Conservation (phyloP, 2,797 vertebrate genomes). For the Dendrocincla fuliginosa region DNA sequence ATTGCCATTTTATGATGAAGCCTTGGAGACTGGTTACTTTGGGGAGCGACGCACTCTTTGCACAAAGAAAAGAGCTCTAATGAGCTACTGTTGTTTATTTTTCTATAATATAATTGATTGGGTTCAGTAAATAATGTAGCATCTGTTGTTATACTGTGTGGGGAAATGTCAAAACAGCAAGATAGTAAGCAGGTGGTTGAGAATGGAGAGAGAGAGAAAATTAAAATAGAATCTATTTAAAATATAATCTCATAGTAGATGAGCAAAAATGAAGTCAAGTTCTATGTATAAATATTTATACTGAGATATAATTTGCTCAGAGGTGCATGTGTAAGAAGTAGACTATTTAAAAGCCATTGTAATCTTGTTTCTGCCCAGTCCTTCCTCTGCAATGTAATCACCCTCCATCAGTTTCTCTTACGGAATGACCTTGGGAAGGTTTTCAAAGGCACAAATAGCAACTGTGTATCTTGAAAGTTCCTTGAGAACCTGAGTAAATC, state of each 20-base stretch:
- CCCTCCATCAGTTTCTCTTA: not conserved
- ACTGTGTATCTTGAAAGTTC: not conserved
- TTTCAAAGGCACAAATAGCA: conserved; percentile 24
- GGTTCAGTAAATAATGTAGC: conserved; percentile 95
- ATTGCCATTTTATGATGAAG: conserved; percentile 62
- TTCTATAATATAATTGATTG: conserved; percentile 97
- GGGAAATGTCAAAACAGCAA: conserved; percentile 90
- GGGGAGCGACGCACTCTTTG: conserved; percentile 66
- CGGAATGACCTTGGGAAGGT: conserved; percentile 18
- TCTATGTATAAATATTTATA: conserved; percentile 72
- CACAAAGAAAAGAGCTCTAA: conserved; percentile 87
- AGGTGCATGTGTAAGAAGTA: conserved; percentile 27
- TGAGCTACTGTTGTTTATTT: conserved; percentile 99
- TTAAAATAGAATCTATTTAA: conserved; percentile 69
- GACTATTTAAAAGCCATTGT: not conserved
- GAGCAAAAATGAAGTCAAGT: conserved; percentile 66
- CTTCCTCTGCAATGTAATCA: not conserved
- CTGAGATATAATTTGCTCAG: conserved; percentile 59
- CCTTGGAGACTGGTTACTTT: conserved; percentile 66
- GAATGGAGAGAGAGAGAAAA: conserved; percentile 50
- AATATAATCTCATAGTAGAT: conserved; percentile 63
- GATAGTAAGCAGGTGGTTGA: conserved; percentile 75
- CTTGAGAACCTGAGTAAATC: not conserved
- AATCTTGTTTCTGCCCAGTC: conserved; percentile 15
- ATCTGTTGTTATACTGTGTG: conserved; percentile 93